These are phyloP conservation scores for Arrhamphus sclerolepis DNA, from an alignment of 2,797 vertebrate genomes.

Conservation along the genomic window DNA sequence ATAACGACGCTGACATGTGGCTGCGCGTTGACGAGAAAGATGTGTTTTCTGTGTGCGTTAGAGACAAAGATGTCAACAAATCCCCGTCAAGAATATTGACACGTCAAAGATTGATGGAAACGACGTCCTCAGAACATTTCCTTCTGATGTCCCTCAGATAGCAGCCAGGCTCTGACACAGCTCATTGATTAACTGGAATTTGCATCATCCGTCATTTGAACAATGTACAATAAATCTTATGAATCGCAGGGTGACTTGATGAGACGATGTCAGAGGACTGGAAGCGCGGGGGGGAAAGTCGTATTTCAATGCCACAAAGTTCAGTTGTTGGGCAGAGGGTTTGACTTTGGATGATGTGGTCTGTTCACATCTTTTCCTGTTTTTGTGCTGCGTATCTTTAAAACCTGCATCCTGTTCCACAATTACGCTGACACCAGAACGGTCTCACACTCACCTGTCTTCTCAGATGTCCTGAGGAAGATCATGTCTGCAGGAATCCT, in stretches of 20 bases:
- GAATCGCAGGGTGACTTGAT: slow-evolving; percentile 68
- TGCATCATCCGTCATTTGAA: slow-evolving; percentile 85
- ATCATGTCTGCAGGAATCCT: slow-evolving; percentile 98
- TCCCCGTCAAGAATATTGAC: slow-evolving; percentile 71
- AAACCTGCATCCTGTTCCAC: no score
- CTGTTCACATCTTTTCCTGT: no score
- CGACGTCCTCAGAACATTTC: slow-evolving; percentile 81
- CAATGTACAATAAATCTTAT: slow-evolving; percentile 84
- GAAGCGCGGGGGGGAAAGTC: no score
- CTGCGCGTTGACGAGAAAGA: slow-evolving; percentile 11
- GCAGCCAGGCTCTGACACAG: slow-evolving; percentile 79
- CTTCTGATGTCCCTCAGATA: slow-evolving; percentile 64
- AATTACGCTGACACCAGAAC: neutral
- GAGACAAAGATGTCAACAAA: slow-evolving; percentile 65
- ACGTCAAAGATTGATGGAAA: slow-evolving; percentile 81
- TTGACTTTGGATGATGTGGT: no score
- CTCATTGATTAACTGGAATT: slow-evolving; percentile 89
- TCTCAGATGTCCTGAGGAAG: slow-evolving; percentile 96
- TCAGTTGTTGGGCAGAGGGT: no score
- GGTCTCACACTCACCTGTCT: slow-evolving; percentile 86
- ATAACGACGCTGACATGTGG: neutral
- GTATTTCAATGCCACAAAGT: no score
- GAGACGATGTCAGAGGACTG: no score
- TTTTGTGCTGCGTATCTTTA: no score
- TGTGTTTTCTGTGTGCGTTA: slow-evolving; percentile 28